These are phyloP conservation scores for Toxonevra muliebris DNA, from an alignment of 2,888 invertebrate species.

Conservation along the genomic window DNA sequence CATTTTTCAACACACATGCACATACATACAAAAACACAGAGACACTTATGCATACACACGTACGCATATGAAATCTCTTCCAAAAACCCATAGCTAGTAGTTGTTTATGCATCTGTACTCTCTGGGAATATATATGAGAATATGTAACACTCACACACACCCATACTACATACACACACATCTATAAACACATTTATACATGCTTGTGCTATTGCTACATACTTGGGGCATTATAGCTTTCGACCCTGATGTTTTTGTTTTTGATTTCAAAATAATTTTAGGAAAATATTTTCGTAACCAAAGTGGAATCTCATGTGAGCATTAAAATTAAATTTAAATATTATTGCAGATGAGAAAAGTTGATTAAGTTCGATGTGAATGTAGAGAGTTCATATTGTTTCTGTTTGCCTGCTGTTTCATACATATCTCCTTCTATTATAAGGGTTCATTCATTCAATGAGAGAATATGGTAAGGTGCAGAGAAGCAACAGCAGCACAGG, in stretches of 20 bases:
- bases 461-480: too few relatives aligned
- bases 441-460: too few relatives aligned
- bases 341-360: conserved; percentile 51
- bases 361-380: conserved; percentile 47
- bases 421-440: too few relatives aligned
- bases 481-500: not conserved
- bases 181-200: not conserved
- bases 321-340: conserved; percentile 61
- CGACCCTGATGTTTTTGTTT: conserved; percentile 4
- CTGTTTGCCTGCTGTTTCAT: too few relatives aligned
- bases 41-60: conserved; percentile 1
- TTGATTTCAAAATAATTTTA: conserved; percentile 14
- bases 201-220: too few relatives aligned
- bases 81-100: not conserved
- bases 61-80: not conserved
- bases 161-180: not conserved
- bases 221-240: too few relatives aligned
- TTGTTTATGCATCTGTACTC: not conserved
- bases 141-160: not conserved
- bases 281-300: conserved; percentile 31
- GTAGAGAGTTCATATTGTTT: too few relatives aligned
- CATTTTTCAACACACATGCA: conserved; percentile 12
- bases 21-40: not conserved
- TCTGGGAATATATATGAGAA: not conserved
- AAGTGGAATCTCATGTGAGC: conserved; percentile 51